Evolutionary conservation across 2,797 vertebrate species (phyloP), one percentile per base, ranked within the genome.

Genomic region (Epinephelus malabaricus): DNA sequence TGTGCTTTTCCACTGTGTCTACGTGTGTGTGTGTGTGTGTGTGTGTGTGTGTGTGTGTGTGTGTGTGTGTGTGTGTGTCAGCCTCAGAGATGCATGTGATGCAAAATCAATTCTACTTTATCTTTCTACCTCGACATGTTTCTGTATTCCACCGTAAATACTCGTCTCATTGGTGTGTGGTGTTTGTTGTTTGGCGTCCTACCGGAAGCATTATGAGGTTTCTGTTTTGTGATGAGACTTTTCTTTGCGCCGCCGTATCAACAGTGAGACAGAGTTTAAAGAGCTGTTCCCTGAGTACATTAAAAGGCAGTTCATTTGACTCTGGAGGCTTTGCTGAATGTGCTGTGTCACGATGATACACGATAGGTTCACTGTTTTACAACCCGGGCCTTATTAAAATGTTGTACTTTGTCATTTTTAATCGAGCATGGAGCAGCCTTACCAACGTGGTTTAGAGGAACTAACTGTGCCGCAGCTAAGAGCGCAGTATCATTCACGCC

Each of bases 271-370:
- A 23, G 23, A 55, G 30, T 80, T 77, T 75, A 40, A 81, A 72
- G 69, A 76, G 50, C 68, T 63, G 69, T n/a, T 69, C 30, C 17
- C 34, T 1, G 34, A 76, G 72, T 46, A 64, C 59, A 59, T 78
- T 73, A 77, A 76, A 75, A 53, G 30, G 56, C 56, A 49, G 46
- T 74, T 86, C 14, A 84, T 82, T 60, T 74, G 54, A 63, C 78
- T 80, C 77, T 64, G 27, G 65, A 64, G 86, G 77, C 55, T 65
- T 74, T 64, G 18, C 61, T 65, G 54, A 86, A 82, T 81, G 51
- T 59, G 64, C 54, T 53, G 68, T 61, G 63, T 70, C 81, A 63
- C 11, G 1, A 46, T 55, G 49, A 72, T 55, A 62, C 54, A 79
- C 43, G 68, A 54, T 1, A 34, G 63, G 2, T 67, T 73, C 66